Percentiles rank a stretch among this genome's conserved stretches.
These are phyloP conservation scores for Origma solitaria DNA, from an alignment of 2,113 vertebrate genomes.

Conservation along the genomic window DNA sequence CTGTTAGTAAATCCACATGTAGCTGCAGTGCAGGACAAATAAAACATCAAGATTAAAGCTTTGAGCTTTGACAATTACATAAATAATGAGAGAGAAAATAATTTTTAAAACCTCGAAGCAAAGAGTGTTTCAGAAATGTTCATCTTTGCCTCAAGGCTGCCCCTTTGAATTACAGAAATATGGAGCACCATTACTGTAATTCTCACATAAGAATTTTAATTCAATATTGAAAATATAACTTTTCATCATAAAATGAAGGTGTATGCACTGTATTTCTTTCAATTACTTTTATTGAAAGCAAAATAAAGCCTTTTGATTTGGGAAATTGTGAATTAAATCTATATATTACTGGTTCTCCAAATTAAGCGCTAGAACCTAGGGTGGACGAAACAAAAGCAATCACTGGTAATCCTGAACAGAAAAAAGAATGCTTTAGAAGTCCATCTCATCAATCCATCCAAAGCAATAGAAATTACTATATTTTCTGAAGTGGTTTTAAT, in stretches of 20 bases:
- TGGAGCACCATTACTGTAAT: background rate
- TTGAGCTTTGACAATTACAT: slow-evolving; percentile 1
- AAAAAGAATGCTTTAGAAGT: background rate
- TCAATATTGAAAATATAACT: background rate
- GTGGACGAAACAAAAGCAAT: background rate
- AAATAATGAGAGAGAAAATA: slow-evolving; percentile 14
- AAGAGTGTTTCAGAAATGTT: background rate
- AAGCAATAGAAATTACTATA: background rate
- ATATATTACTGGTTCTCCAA: background rate
- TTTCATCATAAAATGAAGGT: background rate
- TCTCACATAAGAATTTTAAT: background rate
- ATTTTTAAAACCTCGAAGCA: background rate
- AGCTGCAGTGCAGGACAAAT: background rate
- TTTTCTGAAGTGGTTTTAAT: background rate
- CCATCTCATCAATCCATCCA: background rate
- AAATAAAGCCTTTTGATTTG: background rate
- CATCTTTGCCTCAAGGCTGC: background rate
- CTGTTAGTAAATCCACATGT: background rate
- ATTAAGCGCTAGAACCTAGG: background rate
- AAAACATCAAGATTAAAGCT: slow-evolving; percentile 28
- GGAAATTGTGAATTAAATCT: background rate
- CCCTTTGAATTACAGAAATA: background rate
- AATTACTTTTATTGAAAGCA: background rate
- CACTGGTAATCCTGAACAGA: background rate
- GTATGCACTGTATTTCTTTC: background rate